These are phyloP conservation scores for Notamacropus eugenii DNA, from an alignment of 2,797 vertebrate genomes.

Conservation along the genomic window DNA sequence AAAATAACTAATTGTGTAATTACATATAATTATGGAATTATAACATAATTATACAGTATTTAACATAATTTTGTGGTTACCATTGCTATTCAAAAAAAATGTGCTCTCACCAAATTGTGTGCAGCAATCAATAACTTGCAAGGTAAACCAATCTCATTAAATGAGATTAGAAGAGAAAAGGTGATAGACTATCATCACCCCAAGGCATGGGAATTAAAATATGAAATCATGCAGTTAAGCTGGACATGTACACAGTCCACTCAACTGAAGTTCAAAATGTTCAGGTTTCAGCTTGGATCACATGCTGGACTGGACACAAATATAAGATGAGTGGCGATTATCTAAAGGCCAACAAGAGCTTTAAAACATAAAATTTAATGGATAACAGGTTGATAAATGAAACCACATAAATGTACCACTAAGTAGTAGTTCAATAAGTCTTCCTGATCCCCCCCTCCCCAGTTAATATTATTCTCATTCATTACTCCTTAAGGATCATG, in stretches of 20 bases:
- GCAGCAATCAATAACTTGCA: too few relatives aligned
- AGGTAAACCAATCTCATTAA: too few relatives aligned
- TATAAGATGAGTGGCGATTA: background rate
- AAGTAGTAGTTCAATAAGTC: background rate
- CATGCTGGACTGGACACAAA: background rate
- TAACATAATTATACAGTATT: too few relatives aligned
- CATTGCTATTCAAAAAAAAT: too few relatives aligned
- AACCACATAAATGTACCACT: background rate
- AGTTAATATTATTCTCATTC: background rate
- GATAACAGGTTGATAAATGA: background rate
- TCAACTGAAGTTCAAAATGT: background rate
- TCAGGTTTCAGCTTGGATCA: background rate
- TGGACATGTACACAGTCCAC: background rate
- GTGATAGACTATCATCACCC: too few relatives aligned
- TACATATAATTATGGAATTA: too few relatives aligned
- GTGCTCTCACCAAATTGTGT: too few relatives aligned
- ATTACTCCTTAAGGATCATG: background rate
- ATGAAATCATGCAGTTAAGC: too few relatives aligned
- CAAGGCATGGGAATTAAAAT: too few relatives aligned
- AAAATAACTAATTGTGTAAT: too few relatives aligned
- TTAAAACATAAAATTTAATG: background rate
- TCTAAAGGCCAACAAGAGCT: background rate
- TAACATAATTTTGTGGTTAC: too few relatives aligned
- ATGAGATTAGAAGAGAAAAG: too few relatives aligned
- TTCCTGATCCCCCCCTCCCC: background rate